Evolutionary conservation across 1,140 invertebrate genomes (phyloP).

Genomic region (Brachystomella parvula): DNA sequence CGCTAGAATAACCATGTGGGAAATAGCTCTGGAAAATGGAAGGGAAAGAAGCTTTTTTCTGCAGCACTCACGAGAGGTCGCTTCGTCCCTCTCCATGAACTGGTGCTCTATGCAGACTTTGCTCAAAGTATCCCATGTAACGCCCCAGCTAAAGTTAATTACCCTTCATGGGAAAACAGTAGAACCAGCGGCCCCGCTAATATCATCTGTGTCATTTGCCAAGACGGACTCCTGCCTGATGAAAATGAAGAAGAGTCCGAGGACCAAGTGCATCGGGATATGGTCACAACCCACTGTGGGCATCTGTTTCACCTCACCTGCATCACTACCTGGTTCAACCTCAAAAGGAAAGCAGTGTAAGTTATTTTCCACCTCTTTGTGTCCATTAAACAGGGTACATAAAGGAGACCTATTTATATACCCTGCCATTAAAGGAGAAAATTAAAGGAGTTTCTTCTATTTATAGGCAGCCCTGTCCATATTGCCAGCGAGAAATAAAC

Average conservation of each 20-base stretch:
- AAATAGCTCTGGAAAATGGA: constrained; percentile 7
- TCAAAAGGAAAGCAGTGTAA: neutral
- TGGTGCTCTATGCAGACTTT: neutral
- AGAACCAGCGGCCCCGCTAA: neutral
- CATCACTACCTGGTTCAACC: neutral
- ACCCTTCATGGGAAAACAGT: neutral
- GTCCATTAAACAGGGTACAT: neutral
- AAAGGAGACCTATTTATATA: neutral
- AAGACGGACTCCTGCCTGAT: neutral
- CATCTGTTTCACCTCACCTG: neutral
- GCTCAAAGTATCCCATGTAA: neutral
- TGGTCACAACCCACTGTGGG: neutral
- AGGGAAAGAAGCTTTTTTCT: constrained; percentile 1
- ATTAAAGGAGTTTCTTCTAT: neutral
- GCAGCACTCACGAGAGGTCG: neutral
- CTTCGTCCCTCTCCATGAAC: constrained; percentile 1
- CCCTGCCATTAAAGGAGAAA: no score
- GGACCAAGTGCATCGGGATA: neutral
- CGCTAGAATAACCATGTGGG: constrained; percentile 2
- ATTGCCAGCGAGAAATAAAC: neutral
- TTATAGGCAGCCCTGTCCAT: neutral
- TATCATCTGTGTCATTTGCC: constrained; percentile 2
- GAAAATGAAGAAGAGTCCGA: neutral
- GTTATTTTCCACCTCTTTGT: no score
- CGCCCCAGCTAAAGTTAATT: neutral